Evolutionary conservation across 2,888 invertebrate species (phyloP).

Genomic region (Trachelus tabidus): DNA sequence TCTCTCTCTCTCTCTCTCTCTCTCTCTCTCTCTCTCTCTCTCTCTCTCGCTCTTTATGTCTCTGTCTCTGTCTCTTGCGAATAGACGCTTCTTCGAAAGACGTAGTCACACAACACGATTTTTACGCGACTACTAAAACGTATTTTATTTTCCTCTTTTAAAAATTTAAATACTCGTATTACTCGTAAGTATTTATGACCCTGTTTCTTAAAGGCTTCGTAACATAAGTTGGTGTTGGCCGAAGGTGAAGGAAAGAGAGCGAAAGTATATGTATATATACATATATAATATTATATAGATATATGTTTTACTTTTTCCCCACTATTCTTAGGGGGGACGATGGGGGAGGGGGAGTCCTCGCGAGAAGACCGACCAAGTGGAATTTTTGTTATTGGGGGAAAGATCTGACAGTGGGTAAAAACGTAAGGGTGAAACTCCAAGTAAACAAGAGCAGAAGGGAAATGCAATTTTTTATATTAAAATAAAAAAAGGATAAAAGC

Average conservation of each 20-base stretch:
- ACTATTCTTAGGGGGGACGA: conserved; percentile 5
- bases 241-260: conserved; percentile 30
- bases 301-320: background rate
- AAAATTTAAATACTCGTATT: conserved; percentile 53
- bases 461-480: background rate
- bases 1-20: conserved; percentile 16
- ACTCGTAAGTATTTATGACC: conserved; percentile 58
- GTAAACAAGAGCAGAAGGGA: background rate
- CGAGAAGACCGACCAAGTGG: background rate
- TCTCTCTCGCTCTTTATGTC: conserved; percentile 5
- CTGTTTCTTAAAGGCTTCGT: conserved; percentile 63
- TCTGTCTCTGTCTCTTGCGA: conserved; percentile 10
- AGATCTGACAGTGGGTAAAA: background rate
- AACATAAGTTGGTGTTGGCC: conserved; percentile 57
- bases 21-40: conserved; percentile 15
- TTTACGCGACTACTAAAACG: conserved; percentile 16
- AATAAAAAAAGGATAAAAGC: background rate
- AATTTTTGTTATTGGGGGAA: background rate
- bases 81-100: conserved; percentile 23
- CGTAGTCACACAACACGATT: conserved; percentile 13
- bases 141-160: conserved; percentile 12
- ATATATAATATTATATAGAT: background rate
- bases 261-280: background rate
- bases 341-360: conserved; percentile 9
- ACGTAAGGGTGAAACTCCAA: background rate